Base-by-base conservation (phyloP, 2,113 vertebrate species). In the Pogona vitticeps region DNA sequence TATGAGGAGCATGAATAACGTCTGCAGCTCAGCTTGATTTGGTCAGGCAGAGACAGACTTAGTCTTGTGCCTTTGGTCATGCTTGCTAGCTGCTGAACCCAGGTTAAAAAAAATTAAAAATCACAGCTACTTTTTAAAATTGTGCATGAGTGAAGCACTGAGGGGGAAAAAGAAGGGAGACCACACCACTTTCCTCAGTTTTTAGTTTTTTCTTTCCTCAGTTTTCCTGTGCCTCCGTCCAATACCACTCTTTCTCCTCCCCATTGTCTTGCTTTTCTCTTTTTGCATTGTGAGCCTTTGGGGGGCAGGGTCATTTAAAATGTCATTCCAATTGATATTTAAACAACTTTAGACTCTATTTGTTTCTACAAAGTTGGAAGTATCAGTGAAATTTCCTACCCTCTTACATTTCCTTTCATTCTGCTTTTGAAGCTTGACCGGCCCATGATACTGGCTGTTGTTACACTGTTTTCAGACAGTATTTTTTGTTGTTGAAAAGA, bases 1-100 rank as follows among this genome's bases (percentile, higher is more conserved):
- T 38, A 59, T 83, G 68, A 86, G 58, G 38, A 85, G 52, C 3
- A 13, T 88, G 84, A 80, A 36, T 76, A 87, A 76, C 42, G 61
- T 82, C 83, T 88, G 26, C 65, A 33, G 33, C 78, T 82, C 83
- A 88, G 81, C 80, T 75, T 78, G 80, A 67, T 73, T 70, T 80
- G 75, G 26, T 81, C 23, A 17, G 70, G 65, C 61, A 77, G 36
- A 79, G 85, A 26, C 42, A 73, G 88, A 81, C 42, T 63, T 88
- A 86, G 38, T 76, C 26, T 28, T 36, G 10, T 80, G 87, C 52
- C 67, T 63, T 38, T 8, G 81, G 38, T 23, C 31, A 31, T 33
- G 58, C 42, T 8, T 71, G 28, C 28, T 72, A 36, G 23, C 52
- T 86, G 65, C 18, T 40, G 52, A 14, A 6, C 21, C 46, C 56